Evolutionary conservation across 2,797 vertebrate genomes (phyloP).

Genomic region (Myiothlypis coronata): DNA sequence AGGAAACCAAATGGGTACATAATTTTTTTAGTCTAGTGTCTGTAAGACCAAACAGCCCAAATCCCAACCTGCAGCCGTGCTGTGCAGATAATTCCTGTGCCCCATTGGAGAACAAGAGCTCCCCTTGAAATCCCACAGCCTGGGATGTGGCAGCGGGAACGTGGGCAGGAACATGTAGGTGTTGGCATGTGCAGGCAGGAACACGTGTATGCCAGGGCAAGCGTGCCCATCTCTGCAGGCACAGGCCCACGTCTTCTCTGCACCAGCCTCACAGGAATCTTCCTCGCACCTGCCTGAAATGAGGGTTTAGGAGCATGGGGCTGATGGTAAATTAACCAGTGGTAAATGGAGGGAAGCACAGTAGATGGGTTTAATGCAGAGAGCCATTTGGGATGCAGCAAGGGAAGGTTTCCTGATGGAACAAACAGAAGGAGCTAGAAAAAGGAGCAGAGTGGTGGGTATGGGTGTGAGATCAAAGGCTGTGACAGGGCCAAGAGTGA

Average conservation of each 20-base stretch:
- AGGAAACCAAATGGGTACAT: not conserved
- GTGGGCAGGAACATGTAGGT: conserved; percentile 9
- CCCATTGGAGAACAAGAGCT: not conserved
- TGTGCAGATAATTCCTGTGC: fast-evolving
- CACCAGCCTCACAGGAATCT: not conserved
- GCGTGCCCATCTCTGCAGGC: not conserved
- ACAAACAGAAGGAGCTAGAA: not conserved
- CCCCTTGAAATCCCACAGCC: not conserved
- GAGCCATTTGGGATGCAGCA: fast-evolving
- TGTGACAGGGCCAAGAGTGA: not conserved
- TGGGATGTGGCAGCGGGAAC: not conserved
- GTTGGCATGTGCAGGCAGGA: conserved; percentile 35
- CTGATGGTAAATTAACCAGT: not conserved
- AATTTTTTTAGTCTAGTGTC: not conserved
- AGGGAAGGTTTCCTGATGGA: not conserved
- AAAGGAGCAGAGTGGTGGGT: not conserved
- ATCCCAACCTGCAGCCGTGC: not conserved
- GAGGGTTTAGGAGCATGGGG: not conserved
- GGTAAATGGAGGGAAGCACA: not conserved
- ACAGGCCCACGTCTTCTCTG: not conserved
- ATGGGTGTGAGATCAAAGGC: not conserved
- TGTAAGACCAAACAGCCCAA: not conserved
- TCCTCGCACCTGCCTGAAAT: too few relatives aligned
- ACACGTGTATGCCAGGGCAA: not conserved
- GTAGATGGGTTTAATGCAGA: not conserved